Conservation (phyloP, 2,113 vertebrate species). For the Pagrus major region DNA sequence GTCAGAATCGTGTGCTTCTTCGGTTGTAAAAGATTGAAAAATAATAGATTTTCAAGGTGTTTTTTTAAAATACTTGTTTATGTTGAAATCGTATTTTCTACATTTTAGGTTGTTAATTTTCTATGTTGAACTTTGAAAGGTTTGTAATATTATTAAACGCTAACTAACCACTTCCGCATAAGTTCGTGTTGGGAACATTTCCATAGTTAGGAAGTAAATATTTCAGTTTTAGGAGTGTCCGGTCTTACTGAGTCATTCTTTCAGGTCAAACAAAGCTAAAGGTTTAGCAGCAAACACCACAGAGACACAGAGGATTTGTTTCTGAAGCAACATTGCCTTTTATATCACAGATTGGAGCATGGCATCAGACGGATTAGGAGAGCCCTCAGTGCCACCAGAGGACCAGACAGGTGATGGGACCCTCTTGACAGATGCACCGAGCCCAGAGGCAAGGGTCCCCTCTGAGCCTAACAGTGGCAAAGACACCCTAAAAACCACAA, state of each 20-base stretch:
- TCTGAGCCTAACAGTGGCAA: not conserved
- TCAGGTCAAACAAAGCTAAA: not conserved
- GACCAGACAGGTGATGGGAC: conserved; percentile 1
- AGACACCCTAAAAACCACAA: not conserved
- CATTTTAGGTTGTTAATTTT: not conserved
- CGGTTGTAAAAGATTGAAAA: not conserved
- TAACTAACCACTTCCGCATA: conserved; percentile 48
- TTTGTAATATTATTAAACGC: not conserved
- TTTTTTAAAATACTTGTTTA: not conserved
- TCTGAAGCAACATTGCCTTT: not conserved
- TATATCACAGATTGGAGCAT: conserved; percentile 43
- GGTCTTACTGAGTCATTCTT: not conserved
- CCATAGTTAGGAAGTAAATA: not conserved
- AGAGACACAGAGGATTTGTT: not conserved
- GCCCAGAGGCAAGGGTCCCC: not conserved
- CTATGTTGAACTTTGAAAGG: not conserved
- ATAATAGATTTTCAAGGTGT: too few relatives aligned
- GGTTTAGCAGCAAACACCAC: not conserved
- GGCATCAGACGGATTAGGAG: conserved; percentile 49
- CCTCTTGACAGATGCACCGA: not conserved
- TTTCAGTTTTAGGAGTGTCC: conserved; percentile 4
- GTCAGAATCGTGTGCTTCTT: not conserved
- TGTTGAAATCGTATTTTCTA: not conserved
- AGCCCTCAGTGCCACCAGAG: not conserved
- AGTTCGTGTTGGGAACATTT: too few relatives aligned